Base-by-base conservation (phyloP, 2,888 invertebrate genomes). In the Dolomedes plantarius region DNA sequence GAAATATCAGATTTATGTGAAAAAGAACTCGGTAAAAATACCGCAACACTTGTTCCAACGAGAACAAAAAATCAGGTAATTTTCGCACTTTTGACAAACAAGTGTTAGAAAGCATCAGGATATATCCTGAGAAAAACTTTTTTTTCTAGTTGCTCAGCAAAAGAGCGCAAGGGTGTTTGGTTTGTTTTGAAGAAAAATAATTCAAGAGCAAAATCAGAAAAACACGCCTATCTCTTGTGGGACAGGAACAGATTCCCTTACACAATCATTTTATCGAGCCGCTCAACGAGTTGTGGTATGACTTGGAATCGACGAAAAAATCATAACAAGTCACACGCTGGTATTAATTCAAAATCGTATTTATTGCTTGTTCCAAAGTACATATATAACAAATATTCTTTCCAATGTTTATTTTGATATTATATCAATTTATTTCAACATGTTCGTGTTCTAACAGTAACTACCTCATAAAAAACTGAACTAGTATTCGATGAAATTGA, bases 81-180 rank as follows among this genome's bases (percentile, higher is more conserved):
- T n/a, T 83, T 62, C 67, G 36, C 77, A 83, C 83, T 83, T 76
- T 76, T 76, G 76, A 76, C 72, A 76, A 83, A 83, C 83, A 83
- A 83, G 72, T 77, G 83, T 83, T 77, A 64, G 36, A 68, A 83
- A 77, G 46, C 72, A 83, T 77, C 76, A 36, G 19, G 83, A 65
- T 72, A 77, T 36, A 77, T 39, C 68, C 28, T 19, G 64, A 29
- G 19, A 32, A 68, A n/a, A n/a, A n/a, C n/a, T n/a, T 67, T 83
- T n/a, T n/a, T 67, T 82, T 76, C 71, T 64, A 41, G 29, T 32
- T 28, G 28, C 9, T 27, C 23, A 11, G 29, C 27, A 0, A 39
- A 9, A 41, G 46, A 69, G 75, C 74, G 77, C 65, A 82, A 32
- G 72, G 72, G 65, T 83, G 64, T 67, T 62, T 68, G 72, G 83